Evolutionary conservation across 92 coral and sea anemone genomes (phyloP).

Genomic region (Anthopleura xanthogrammica): DNA sequence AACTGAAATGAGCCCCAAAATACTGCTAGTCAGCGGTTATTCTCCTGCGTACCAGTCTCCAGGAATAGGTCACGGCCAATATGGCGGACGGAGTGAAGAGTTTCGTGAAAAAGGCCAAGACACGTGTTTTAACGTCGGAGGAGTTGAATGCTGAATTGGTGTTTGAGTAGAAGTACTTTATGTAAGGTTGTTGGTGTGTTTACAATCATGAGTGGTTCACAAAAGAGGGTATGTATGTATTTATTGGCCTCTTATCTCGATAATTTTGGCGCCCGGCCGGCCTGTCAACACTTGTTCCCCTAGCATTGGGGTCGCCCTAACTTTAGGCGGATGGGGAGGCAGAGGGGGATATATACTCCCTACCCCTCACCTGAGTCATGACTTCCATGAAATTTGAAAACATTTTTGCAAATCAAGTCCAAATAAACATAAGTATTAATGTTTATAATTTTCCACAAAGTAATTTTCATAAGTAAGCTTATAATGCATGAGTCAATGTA

Average conservation of each 20-base stretch:
- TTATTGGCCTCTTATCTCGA: neutral
- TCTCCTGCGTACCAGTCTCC: neutral
- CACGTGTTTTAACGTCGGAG: neutral
- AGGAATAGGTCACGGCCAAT: neutral
- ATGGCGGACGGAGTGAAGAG: neutral
- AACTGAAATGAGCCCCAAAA: neutral
- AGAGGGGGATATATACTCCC: too few relatives aligned
- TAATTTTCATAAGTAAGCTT: too few relatives aligned
- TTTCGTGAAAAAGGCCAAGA: neutral
- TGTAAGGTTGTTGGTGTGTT: neutral
- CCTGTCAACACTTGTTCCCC: neutral
- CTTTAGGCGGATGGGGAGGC: too few relatives aligned
- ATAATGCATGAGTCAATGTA: too few relatives aligned
- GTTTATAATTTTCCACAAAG: too few relatives aligned
- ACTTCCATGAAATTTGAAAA: too few relatives aligned
- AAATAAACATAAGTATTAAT: too few relatives aligned
- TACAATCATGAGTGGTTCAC: slow-evolving; percentile 4
- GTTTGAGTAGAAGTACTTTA: neutral
- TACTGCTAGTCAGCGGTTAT: neutral
- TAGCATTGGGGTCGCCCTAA: neutral
- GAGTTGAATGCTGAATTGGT: neutral
- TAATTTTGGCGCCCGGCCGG: too few relatives aligned
- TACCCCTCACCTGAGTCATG: too few relatives aligned
- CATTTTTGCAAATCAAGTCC: too few relatives aligned
- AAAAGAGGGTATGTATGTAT: neutral